Evolutionary conservation across 2,888 invertebrate genomes (phyloP).

Genomic region (Beris morrisii): DNA sequence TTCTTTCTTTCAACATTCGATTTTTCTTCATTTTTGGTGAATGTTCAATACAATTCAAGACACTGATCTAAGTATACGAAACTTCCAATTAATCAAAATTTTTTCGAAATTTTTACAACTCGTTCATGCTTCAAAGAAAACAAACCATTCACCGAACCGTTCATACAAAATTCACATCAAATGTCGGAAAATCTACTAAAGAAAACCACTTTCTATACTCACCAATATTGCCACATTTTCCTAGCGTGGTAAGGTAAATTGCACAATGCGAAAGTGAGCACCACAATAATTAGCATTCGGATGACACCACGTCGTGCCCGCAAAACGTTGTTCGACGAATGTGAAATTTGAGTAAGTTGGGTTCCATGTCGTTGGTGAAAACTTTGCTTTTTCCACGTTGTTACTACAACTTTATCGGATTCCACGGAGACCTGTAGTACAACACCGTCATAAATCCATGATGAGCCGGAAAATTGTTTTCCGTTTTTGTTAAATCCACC

Average conservation of each 20-base stretch:
- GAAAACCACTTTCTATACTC: conserved; percentile 42
- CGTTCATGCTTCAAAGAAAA: no score
- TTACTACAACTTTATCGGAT: conserved; percentile 53
- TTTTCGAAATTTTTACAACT: no score
- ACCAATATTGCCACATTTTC: conserved; percentile 86
- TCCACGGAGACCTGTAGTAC: conserved; percentile 54
- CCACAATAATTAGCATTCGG: conserved; percentile 85
- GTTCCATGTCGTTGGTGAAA: conserved; percentile 56
- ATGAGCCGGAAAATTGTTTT: conserved; percentile 12
- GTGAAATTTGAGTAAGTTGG: conserved; percentile 64
- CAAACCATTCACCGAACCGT: no score
- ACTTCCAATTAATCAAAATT: no score
- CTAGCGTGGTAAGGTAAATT: conserved; percentile 88
- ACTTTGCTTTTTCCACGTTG: conserved; percentile 52
- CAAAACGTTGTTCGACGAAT: conserved; percentile 74
- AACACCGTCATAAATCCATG: conserved; percentile 17
- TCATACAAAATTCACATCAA: no score
- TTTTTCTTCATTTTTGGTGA: no score
- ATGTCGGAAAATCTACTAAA: not conserved
- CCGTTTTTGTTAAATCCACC: conserved; percentile 34
- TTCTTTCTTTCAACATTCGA: no score
- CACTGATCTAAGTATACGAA: no score
- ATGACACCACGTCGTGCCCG: conserved; percentile 83
- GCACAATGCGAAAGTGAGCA: conserved; percentile 84
- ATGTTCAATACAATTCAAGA: no score